Evolutionary conservation across 2,888 invertebrate species (phyloP), one percentile per base, ranked within the genome.

Genomic region (Eurytoma californica): DNA sequence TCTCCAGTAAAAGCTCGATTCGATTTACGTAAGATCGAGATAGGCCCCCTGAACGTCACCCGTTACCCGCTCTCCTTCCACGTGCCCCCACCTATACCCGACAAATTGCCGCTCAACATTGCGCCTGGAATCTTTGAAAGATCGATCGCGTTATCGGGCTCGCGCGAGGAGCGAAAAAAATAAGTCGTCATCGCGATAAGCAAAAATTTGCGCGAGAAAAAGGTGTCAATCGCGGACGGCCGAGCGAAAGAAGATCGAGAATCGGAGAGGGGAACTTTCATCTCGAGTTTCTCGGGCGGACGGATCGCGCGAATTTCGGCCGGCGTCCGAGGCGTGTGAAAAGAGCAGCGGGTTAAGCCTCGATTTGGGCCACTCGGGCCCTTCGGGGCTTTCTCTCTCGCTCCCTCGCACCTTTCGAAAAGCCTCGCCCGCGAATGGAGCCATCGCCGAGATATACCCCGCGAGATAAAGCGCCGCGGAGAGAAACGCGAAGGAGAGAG

Each of bases 331-430:
- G 67, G 61, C 77, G 77, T 77, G 77, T 77, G 77, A 77, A 77
- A 7, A 77, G 65, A 77, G 49, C 53, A 51, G n/a, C 53, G 24
- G 63, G 24, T 24, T 24, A 51, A 30, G 61, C 67, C 69, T 79
- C 65, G 65, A 79, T 79, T 79, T 74, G 65, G 74, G 65, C 74
- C 74, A 73, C 28, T 68, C 57, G 61, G 24, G 57, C 69, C 67
- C 68, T 39, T 61, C 20, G 3, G 53, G 53, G 53, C 60, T 53
- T 79, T 70, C 68, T 58, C 73, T 55, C 30, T 20, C 67, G 28
- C 58, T 3, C 9, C 55, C 63, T 20, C 30, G 13, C 28, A 20
- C n/a, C 70, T 70, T 39, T 66, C 58, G 51, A 69, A 30, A 24
- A 51, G 13, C 55, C n/a, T 9, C 67, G 39, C 53, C n/a, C 49